Conservation (phyloP, 2,113 vertebrate species). For the Myotis brandtii region DNA sequence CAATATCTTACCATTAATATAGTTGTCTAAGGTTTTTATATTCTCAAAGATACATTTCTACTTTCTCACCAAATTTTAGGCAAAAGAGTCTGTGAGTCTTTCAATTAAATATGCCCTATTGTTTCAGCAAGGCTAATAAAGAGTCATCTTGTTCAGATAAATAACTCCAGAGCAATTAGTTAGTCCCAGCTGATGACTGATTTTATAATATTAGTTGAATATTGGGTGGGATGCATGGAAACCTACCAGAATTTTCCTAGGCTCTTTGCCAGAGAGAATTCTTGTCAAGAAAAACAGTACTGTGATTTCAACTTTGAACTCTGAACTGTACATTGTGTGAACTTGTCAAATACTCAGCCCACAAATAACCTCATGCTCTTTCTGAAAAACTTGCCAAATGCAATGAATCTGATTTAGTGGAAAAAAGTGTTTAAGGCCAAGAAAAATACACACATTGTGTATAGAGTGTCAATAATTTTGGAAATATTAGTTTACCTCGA, state of each 20-base stretch:
- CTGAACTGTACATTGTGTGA: conserved; percentile 75
- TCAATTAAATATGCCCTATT: not conserved
- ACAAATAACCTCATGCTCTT: conserved; percentile 69
- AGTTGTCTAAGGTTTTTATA: not conserved
- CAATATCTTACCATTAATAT: not conserved
- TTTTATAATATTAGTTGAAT: conserved; percentile 61
- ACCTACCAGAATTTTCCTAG: conserved; percentile 74
- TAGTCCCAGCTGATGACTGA: conserved; percentile 66
- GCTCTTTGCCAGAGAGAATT: conserved; percentile 66
- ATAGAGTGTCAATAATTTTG: conserved; percentile 66
- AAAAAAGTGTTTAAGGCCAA: conserved; percentile 64
- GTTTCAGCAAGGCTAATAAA: conserved; percentile 35
- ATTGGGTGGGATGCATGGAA: conserved; percentile 43
- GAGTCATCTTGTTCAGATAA: conserved; percentile 53
- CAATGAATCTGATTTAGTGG: conserved; percentile 66
- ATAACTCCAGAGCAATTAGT: conserved; percentile 48
- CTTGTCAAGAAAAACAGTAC: conserved; percentile 68
- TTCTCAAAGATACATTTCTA: not conserved
- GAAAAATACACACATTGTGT: conserved; percentile 71
- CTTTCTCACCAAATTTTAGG: not conserved
- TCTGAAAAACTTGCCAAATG: conserved; percentile 69
- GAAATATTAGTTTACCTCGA: conserved; percentile 71
- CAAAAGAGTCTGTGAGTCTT: not conserved
- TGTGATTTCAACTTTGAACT: conserved; percentile 79
- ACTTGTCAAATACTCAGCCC: conserved; percentile 74